phyloP scores from a whole-genome alignment of 35 echinoderm and acorn worm genomes.

The Ophioderma brevispina region DNA sequence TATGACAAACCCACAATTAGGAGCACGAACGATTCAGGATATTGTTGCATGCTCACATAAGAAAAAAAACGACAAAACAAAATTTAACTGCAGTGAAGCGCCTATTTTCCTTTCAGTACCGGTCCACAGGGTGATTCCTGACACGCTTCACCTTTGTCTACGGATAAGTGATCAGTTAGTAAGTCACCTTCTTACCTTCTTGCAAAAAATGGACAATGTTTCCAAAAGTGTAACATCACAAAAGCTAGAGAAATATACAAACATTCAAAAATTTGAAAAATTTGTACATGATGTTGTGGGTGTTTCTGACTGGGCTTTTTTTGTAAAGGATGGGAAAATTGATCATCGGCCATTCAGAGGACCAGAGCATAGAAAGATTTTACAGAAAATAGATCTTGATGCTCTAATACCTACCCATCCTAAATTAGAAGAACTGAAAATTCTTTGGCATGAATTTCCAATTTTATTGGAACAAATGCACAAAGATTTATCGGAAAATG shows the following conservation, averaged over 20 bases:
- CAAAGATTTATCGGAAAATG: not conserved
- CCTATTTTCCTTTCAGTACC: slow-evolving; percentile 63
- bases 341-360: slow-evolving; percentile 61
- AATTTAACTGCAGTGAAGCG: slow-evolving; percentile 58
- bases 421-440: slow-evolving; percentile 47
- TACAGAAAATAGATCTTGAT: slow-evolving; percentile 53
- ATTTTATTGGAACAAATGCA: slow-evolving; percentile 32
- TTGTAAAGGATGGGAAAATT: slow-evolving; percentile 58
- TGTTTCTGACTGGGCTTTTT: slow-evolving; percentile 62
- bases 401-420: slow-evolving; percentile 57
- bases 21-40: slow-evolving; percentile 66
- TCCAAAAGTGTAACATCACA: slow-evolving; percentile 40
- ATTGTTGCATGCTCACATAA: slow-evolving; percentile 31
- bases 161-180: slow-evolving; percentile 64
- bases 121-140: slow-evolving; percentile 60
- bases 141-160: slow-evolving; percentile 63
- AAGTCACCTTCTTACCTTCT: slow-evolving; percentile 44
- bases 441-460: slow-evolving; percentile 59
- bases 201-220: slow-evolving; percentile 56
- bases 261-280: slow-evolving; percentile 41
- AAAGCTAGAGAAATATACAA: slow-evolving; percentile 41
- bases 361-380: slow-evolving; percentile 49
- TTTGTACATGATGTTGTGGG: slow-evolving; percentile 43
- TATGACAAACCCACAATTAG: slow-evolving; percentile 26
- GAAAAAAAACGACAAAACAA: slow-evolving; percentile 46